Evolutionary conservation across 2,888 invertebrate genomes (phyloP), one percentile per base, ranked within the genome.

Genomic region (Saturnia japonica): DNA sequence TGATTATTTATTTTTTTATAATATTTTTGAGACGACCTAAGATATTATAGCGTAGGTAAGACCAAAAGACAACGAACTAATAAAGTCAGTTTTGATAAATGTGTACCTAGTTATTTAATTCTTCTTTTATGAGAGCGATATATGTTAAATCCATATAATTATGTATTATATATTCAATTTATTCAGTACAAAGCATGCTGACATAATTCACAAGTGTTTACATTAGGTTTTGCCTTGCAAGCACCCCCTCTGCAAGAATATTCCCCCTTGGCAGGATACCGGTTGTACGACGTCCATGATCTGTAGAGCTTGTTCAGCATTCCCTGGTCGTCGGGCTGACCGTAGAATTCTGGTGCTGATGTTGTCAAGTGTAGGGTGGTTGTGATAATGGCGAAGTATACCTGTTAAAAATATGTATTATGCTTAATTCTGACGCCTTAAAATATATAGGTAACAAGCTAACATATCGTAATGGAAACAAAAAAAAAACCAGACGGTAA

Each of bases 261-360:
- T 57, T 90, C 88, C 1, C 90, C 90, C 69, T 90, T 89, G 11
- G 85, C 75, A 0, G 89, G 88, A 66, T 78, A 80, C 43, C 82
- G 78, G 1, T 81, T 76, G 0, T 82, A 81, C 6, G 6, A 4
- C 2, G 3, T 34, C 34, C 34, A 34, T 34, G 34, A 34, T 34
- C 74, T 78, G n/a, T 85, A 83, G 0, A 81, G 77, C 0, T 84
- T 83, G 68, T 86, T 79, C 68, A 86, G 69, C 80, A 86, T 83
- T 1, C 80, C 73, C 1, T 82, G 79, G 67, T 88, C 88, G 43
- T 79, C 76, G 4, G 80, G 72, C 0, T 76, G 76, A 0, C 80
- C 40, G 28, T 71, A 42, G 54, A 78, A 75, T 2, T 72, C 4
- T 40, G 82, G 82, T 2, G 82, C 79, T 76, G 83, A 62, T 71